phyloP scores from a whole-genome alignment of 2,113 vertebrate genomes.

The Ailuropoda melanoleuca region DNA sequence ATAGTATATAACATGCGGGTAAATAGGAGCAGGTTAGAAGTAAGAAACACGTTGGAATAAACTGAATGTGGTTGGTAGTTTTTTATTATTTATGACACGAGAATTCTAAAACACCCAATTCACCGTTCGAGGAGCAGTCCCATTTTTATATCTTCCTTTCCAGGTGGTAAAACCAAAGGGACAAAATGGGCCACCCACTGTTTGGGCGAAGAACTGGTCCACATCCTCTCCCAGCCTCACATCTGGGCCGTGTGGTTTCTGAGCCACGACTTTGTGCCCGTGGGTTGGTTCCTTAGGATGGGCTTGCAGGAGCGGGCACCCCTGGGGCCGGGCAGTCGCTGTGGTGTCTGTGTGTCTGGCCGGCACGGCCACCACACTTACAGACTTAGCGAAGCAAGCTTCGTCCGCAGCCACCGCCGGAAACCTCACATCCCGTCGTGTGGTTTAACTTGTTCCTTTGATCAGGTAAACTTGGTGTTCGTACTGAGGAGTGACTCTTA shows the following conservation, averaged over 20 bases:
- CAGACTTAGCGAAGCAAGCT: neutral
- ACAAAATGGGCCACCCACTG: accelerated
- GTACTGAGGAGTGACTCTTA: neutral
- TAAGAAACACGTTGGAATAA: neutral
- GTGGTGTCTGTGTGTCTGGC: neutral
- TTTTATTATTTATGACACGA: neutral
- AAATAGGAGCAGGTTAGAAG: neutral
- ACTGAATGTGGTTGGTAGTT: neutral
- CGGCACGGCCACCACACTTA: neutral
- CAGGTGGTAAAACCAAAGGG: neutral
- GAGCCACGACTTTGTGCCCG: accelerated
- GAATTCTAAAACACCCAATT: neutral
- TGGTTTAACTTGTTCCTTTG: neutral
- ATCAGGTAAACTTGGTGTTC: neutral
- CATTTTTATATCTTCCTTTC: neutral
- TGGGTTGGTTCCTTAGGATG: no score
- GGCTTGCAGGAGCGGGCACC: neutral
- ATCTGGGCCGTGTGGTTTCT: neutral
- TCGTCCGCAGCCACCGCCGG: accelerated
- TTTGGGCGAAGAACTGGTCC: neutral
- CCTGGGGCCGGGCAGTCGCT: accelerated
- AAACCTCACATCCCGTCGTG: accelerated
- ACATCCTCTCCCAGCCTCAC: accelerated
- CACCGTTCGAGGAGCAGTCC: no score
- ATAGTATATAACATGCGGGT: neutral